phyloP scores from a whole-genome alignment of 1,140 invertebrate species.

The Asbolus verrucosus region DNA sequence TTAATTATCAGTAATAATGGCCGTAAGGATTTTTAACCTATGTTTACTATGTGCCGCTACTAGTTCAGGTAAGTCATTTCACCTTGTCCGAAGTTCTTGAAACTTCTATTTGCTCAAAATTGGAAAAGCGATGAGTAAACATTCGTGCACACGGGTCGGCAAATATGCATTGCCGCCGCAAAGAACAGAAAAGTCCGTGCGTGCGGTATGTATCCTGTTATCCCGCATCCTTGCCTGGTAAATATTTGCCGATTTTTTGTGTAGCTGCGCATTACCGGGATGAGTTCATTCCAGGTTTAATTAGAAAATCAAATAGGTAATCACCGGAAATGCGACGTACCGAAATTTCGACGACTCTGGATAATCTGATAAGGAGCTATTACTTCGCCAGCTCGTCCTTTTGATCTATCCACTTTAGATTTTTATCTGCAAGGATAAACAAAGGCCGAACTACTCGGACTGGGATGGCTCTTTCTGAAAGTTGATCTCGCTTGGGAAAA shows the following conservation, averaged over 20 bases:
- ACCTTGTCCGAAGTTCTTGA: too few species aligned
- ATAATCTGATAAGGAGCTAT: slow-evolving; percentile 3
- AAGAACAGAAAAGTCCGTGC: too few species aligned
- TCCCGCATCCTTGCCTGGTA: too few species aligned
- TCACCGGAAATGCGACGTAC: background rate
- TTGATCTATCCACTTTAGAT: slow-evolving; percentile 5
- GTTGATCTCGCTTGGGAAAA: background rate
- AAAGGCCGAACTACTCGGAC: background rate
- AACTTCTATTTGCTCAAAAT: background rate
- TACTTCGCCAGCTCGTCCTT: slow-evolving; percentile 1
- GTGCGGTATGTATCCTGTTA: too few species aligned
- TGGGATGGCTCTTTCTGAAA: background rate
- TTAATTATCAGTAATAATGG: slow-evolving; percentile 14
- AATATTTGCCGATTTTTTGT: background rate
- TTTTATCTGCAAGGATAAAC: background rate
- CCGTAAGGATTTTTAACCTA: slow-evolving; percentile 37
- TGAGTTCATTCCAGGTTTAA: background rate
- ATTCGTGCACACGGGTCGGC: too few species aligned
- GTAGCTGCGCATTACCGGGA: background rate
- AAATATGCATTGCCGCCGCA: too few species aligned
- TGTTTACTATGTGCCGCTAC: slow-evolving; percentile 42
- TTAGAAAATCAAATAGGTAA: slow-evolving; percentile 1
- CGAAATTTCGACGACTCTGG: background rate
- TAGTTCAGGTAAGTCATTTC: slow-evolving; percentile 30
- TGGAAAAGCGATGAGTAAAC: background rate